A percentile compares a stretch with the other conserved stretches of the same genome.
Conservation (phyloP, 2,888 invertebrate species). For the Parnassius mnemosyne region DNA sequence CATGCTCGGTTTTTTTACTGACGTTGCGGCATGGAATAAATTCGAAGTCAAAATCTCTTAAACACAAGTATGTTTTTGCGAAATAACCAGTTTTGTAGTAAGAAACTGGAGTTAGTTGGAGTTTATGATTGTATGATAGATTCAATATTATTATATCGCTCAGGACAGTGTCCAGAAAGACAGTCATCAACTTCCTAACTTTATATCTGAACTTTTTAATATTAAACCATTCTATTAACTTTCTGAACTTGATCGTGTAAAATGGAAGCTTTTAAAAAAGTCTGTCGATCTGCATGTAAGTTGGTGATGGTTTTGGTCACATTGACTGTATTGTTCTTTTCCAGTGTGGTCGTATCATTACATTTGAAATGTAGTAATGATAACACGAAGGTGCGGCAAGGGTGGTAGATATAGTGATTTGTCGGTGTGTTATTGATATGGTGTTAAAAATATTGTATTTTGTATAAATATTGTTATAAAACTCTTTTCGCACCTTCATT, state of each 20-base stretch:
- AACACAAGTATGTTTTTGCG: too few species aligned
- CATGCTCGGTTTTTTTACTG: too few species aligned
- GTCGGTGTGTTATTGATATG: not conserved
- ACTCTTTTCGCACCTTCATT: conserved; percentile 18
- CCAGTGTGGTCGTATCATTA: conserved; percentile 8
- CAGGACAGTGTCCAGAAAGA: too few species aligned
- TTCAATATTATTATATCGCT: too few species aligned
- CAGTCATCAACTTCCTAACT: too few species aligned
- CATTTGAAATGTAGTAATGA: conserved; percentile 6
- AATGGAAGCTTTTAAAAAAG: not conserved
- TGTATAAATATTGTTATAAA: not conserved
- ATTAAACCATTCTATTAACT: too few species aligned
- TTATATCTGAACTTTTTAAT: too few species aligned
- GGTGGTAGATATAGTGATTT: not conserved
- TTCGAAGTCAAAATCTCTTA: too few species aligned
- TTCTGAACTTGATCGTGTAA: not conserved
- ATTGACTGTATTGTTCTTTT: not conserved
- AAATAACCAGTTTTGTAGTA: too few species aligned
- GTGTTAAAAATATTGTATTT: not conserved
- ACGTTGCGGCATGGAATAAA: too few species aligned
- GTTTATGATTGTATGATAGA: too few species aligned
- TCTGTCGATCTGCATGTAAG: conserved; percentile 12
- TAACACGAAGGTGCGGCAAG: conserved; percentile 14
- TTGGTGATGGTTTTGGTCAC: conserved; percentile 19
- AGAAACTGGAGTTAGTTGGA: too few species aligned